Evolutionary conservation across 2,113 vertebrate species (phyloP), one percentile per base, ranked within the genome.

Genomic region (Geococcyx californianus): DNA sequence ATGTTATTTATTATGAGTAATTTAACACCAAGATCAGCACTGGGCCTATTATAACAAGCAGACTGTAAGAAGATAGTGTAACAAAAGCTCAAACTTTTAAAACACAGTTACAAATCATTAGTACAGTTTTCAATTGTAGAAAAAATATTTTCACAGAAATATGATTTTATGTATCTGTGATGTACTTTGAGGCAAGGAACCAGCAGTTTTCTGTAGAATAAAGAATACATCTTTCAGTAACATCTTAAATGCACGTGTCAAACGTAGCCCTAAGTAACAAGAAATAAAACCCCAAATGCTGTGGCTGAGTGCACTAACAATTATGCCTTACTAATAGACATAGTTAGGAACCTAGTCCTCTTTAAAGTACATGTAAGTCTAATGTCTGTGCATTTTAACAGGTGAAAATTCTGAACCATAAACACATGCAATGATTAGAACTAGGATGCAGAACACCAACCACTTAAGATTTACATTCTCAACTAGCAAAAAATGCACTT

Each of bases 301-400:
- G 19, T 45, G 60, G 58, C 8, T 72, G 58, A 75, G 42, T 3
- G 31, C 31, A 44, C 38, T 34, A 87, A 59, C 54, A 80, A 40
- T 8, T 34, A 78, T 2, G 5, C 10, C 47, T 80, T 45, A 23
- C 56, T 78, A 63, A 23, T 6, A 55, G 12, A 56, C 44, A 36
- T 7, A 45, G 2, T 1, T 14, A 80, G 34, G 47, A 78, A 40
- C 13, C 6, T n/a, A 11, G 3, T 78, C 13, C 36, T 47, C 24
- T 70, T 58, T 28, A 31, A 69, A 52, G 55, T 26, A 63, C 3
- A 42, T 0, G 0, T 1, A 52, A 52, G 9, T 31, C 16, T 47
- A 51, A 87, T 2, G 3, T 33, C 44, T 44, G 5, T 11, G 10
- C 18, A 63, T 73, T 28, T 33, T 25, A 52, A 69, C 5, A 49